Evolutionary conservation across 2,888 invertebrate species (phyloP), one percentile per base, ranked within the genome.

Genomic region (Cosmia pyralina): DNA sequence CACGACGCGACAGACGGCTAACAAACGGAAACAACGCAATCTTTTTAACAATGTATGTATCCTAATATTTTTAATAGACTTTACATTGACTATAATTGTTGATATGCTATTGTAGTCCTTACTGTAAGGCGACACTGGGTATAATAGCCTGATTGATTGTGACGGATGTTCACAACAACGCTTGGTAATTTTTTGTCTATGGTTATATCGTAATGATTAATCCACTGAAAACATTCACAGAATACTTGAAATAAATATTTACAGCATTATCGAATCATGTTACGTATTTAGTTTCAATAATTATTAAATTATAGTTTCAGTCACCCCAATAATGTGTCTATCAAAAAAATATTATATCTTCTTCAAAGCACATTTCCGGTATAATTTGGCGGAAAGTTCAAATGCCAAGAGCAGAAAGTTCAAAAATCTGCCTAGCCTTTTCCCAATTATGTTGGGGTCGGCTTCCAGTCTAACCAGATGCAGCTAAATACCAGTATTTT

Each of bases 21-120:
- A 85, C n/a, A n/a, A n/a, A n/a, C 89, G 89, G 89, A 90, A 89
- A 86, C 86, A 82, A 84, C 74, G 75, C 58, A 77, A 34, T 84
- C 87, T 85, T 85, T 83, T 77, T 69, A 68, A 77, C 72, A 71
- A 77, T 69, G 66, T 76, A 64, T 77, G 66, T 76, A 64, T 77
- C 71, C 65, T 67, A 64, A 66, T 66, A 62, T n/a, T 65, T 69
- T 63, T 75, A 83, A 81, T 85, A 63, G 86, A 76, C 72, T 71
- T 82, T 75, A 79, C 73, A 77, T 77, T 86, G 87, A 86, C 83
- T 85, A 38, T 72, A 65, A 78, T 68, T 58, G 44, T 19, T 59
- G 71, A 62, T 72, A 75, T 28, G 57, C 79, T 41, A 86, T 81
- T 82, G 55, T 86, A n/a, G 22, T 67, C 75, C 62, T 77, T 83